Conservation (phyloP, 2,113 vertebrate species). For the Oostethus manadensis region DNA sequence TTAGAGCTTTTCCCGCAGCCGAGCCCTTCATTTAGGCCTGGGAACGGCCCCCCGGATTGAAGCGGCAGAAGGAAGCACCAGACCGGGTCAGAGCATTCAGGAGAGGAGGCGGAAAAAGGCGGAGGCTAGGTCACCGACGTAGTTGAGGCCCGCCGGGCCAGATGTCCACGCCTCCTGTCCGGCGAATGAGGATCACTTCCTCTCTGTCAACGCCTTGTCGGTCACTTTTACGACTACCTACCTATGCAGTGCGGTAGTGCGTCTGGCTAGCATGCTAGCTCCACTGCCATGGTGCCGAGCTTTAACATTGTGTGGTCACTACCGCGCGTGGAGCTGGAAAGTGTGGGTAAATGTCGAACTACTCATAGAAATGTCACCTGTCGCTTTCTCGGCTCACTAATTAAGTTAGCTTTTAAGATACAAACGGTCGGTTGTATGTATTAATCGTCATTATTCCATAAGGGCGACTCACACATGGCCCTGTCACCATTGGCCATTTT, state of each 20-base stretch:
- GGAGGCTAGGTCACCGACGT: conserved; percentile 37
- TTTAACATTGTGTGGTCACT: conserved; percentile 33
- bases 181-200: conserved; percentile 1
- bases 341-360: neutral
- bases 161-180: conserved; percentile 33
- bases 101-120: conserved; percentile 19
- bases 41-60: conserved; percentile 49
- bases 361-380: conserved; percentile 6
- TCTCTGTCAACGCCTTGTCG: neutral
- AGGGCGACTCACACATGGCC: conserved; percentile 36
- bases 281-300: conserved; percentile 30
- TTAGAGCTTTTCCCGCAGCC: conserved; percentile 14
- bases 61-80: conserved; percentile 35
- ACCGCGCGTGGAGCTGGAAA: neutral
- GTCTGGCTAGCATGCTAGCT: conserved; percentile 25
- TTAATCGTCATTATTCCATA: conserved; percentile 8
- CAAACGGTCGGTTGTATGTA: neutral
- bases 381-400: conserved; percentile 4
- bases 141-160: conserved; percentile 29
- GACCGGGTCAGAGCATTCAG: conserved; percentile 59
- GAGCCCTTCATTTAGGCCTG: conserved; percentile 51
- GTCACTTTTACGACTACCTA: conserved; percentile 7
- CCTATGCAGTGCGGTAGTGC: conserved; percentile 22
- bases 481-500: conserved; percentile 35
- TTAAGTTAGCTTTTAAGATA: conserved; percentile 12